Percentiles rank a stretch among this genome's conserved stretches.
These are phyloP conservation scores for Parnassius smintheus DNA, from an alignment of 2,888 invertebrate genomes.

Conservation along the genomic window DNA sequence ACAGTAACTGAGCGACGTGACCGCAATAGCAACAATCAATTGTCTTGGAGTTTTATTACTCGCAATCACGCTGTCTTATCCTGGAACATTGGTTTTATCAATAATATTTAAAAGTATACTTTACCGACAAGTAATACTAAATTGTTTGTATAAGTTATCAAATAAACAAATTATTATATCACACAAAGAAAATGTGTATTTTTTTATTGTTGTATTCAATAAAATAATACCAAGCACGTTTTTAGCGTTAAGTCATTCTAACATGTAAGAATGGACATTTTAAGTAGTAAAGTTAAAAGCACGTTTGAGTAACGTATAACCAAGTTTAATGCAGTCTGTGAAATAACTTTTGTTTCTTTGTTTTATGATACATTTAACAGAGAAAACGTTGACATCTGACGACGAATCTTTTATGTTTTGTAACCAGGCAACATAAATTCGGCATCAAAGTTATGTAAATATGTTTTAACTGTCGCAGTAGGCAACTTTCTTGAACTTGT, in stretches of 20 bases:
- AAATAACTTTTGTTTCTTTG: conserved; percentile 33
- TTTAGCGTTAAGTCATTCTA: conserved; percentile 37
- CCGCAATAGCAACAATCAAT: conserved; percentile 78
- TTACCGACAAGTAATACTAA: too few species aligned
- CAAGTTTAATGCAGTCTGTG: conserved; percentile 28
- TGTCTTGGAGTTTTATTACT: conserved; percentile 69
- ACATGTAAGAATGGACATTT: conserved; percentile 44
- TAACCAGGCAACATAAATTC: too few species aligned
- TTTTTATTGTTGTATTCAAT: not conserved
- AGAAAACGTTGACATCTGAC: not conserved
- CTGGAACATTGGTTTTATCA: conserved; percentile 51
- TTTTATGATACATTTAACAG: conserved; percentile 27
- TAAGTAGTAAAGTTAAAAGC: conserved; percentile 38
- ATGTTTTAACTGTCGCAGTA: too few species aligned
- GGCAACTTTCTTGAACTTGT: too few species aligned
- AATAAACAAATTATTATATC: too few species aligned
- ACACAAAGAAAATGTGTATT: too few species aligned
- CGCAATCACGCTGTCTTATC: conserved; percentile 43
- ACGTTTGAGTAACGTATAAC: conserved; percentile 36
- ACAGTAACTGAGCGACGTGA: conserved; percentile 79
- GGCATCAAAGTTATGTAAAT: too few species aligned
- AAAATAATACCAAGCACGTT: conserved; percentile 38
- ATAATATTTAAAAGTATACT: conserved; percentile 28
- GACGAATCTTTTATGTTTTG: conserved; percentile 31
- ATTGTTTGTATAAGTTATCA: too few species aligned